Conservation (phyloP, 2,797 vertebrate genomes). For the Pipistrellus kuhlii region DNA sequence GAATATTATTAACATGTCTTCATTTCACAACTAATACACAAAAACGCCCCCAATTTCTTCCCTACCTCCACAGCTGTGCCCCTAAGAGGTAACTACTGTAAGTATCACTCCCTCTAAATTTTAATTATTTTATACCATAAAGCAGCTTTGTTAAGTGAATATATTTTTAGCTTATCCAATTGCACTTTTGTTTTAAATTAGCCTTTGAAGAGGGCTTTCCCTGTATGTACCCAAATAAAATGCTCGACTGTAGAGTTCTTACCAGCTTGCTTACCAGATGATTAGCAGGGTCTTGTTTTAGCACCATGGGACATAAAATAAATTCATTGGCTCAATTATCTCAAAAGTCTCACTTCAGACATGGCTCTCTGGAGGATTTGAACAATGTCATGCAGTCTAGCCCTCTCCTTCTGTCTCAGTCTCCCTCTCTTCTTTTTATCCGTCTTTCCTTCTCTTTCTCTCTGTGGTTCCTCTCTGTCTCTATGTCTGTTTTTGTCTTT, state of each 20-base stretch:
- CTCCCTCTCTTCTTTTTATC: background rate
- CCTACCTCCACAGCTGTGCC: background rate
- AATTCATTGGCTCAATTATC: background rate
- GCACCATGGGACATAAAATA: background rate
- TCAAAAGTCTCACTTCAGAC: background rate
- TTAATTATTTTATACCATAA: background rate
- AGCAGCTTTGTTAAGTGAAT: background rate
- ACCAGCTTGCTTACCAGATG: background rate
- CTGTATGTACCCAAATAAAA: background rate
- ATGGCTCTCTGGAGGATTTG: background rate
- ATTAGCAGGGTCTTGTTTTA: background rate
- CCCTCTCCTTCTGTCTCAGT: background rate
- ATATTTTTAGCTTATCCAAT: constrained; percentile 10
- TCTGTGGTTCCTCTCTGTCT: background rate
- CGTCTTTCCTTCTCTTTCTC: background rate
- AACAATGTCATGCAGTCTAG: background rate
- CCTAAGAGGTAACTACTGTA: background rate
- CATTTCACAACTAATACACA: background rate
- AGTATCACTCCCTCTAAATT: background rate
- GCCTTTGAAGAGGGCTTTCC: background rate
- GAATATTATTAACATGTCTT: background rate
- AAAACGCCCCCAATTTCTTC: background rate
- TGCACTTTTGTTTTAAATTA: constrained; percentile 8
- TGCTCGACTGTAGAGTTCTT: background rate
- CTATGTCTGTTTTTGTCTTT: background rate